Percentiles rank a stretch among this genome's conserved stretches.
These are phyloP conservation scores for Cyprinella venusta DNA, from an alignment of 2,797 vertebrate genomes.

Conservation along the genomic window DNA sequence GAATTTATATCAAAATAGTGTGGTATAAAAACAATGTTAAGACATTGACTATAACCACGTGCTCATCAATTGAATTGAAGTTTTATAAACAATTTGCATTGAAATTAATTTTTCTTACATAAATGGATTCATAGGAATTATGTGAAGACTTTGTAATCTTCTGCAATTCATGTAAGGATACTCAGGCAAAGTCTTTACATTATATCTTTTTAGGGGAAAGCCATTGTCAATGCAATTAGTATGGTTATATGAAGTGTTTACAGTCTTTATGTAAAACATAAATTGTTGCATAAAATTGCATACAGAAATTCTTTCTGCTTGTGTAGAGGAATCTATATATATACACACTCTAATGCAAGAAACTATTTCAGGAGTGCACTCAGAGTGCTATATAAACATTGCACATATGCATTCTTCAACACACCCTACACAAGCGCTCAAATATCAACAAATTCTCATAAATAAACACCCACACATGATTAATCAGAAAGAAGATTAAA, in stretches of 20 bases:
- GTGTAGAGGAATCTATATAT: not conserved
- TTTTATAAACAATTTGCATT: not conserved
- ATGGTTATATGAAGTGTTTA: not conserved
- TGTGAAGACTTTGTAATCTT: not conserved
- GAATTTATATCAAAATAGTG: not conserved
- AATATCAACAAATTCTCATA: slow-evolving; percentile 46
- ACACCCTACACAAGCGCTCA: slow-evolving; percentile 25
- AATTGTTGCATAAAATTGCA: not conserved
- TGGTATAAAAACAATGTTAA: not conserved
- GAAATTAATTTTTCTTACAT: not conserved
- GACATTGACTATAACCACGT: not conserved
- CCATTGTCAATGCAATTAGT: not conserved
- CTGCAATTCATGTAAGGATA: not conserved
- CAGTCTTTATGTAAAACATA: not conserved
- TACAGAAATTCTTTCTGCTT: not conserved
- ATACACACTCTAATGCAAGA: slow-evolving; percentile 2
- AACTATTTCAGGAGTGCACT: slow-evolving; percentile 1
- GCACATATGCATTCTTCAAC: slow-evolving; percentile 32
- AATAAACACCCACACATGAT: slow-evolving; percentile 60
- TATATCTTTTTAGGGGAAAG: not conserved
- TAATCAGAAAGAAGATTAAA: slow-evolving; percentile 56
- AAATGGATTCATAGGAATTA: not conserved
- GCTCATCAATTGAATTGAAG: not conserved
- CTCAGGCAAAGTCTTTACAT: not conserved
- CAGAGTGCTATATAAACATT: slow-evolving; percentile 2